Conservation (phyloP, 2,797 vertebrate species). For the Squalus acanthias region DNA sequence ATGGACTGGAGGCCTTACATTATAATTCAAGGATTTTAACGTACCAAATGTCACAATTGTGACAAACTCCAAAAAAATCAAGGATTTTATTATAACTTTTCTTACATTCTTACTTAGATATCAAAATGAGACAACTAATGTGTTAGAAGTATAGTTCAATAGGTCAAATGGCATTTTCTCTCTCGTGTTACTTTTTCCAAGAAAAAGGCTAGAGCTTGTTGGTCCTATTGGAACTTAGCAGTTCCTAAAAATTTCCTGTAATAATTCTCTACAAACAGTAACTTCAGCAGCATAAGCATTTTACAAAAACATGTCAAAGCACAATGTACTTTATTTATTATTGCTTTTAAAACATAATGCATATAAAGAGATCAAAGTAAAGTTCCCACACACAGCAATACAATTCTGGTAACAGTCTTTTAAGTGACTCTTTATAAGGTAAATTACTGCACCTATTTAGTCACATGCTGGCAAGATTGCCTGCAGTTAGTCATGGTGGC, state of each 20-base stretch:
- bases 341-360: slow-evolving; percentile 19
- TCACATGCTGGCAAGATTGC: slow-evolving; percentile 53
- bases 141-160: not conserved
- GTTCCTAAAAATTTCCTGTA: not conserved
- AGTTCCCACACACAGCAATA: slow-evolving; percentile 21
- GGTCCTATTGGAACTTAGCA: not conserved
- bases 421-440: slow-evolving; percentile 52
- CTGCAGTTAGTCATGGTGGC: slow-evolving; percentile 51
- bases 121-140: not conserved
- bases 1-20: not conserved
- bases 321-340: slow-evolving; percentile 17
- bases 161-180: no score
- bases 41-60: not conserved
- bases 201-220: not conserved
- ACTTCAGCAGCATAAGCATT: not conserved
- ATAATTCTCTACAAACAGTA: not conserved
- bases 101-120: not conserved
- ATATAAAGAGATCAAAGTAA: slow-evolving; percentile 22
- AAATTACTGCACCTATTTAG: slow-evolving; percentile 51
- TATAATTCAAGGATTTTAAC: not conserved
- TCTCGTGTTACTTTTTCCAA: not conserved
- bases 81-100: not conserved
- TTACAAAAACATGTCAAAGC: not conserved
- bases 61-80: not conserved
- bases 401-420: slow-evolving; percentile 39